A percentile compares a stretch with the other conserved stretches of the same genome.
Conservation (phyloP, 2,113 vertebrate genomes). For the Rostratula benghalensis region DNA sequence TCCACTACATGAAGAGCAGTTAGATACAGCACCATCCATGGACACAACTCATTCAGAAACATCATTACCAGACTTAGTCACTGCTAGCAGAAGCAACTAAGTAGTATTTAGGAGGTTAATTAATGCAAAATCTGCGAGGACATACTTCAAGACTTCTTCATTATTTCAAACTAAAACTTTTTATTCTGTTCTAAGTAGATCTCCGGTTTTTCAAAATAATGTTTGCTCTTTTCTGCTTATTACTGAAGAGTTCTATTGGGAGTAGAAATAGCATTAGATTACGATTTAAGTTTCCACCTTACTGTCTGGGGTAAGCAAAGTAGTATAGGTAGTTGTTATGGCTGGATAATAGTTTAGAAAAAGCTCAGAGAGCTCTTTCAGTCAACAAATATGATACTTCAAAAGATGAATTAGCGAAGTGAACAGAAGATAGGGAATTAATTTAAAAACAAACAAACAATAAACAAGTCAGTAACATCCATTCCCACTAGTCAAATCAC, state of each 20-base stretch:
- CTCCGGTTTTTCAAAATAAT: neutral
- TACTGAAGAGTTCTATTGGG: neutral
- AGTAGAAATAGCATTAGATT: neutral
- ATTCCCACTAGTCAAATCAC: neutral
- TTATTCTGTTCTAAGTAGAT: neutral
- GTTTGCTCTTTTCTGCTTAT: neutral
- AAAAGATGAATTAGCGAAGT: neutral
- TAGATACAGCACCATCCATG: rapidly evolving
- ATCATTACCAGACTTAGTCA: neutral
- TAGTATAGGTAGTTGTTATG: neutral
- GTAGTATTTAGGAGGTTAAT: neutral
- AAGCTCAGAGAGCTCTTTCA: neutral
- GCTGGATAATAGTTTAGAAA: neutral
- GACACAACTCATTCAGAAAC: neutral
- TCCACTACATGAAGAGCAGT: neutral
- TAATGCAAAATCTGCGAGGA: neutral
- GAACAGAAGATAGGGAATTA: neutral
- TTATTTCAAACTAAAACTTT: neutral
- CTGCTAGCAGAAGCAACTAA: neutral
- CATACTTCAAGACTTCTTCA: neutral
- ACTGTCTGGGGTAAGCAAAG: neutral
- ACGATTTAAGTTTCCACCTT: neutral
- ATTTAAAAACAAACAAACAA: neutral
- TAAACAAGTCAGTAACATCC: neutral
- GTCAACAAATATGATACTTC: neutral